Percentiles rank a stretch among this genome's conserved stretches.
Evolutionary conservation across 2,888 invertebrate species (phyloP).

Genomic region (Drosophila anceps): DNA sequence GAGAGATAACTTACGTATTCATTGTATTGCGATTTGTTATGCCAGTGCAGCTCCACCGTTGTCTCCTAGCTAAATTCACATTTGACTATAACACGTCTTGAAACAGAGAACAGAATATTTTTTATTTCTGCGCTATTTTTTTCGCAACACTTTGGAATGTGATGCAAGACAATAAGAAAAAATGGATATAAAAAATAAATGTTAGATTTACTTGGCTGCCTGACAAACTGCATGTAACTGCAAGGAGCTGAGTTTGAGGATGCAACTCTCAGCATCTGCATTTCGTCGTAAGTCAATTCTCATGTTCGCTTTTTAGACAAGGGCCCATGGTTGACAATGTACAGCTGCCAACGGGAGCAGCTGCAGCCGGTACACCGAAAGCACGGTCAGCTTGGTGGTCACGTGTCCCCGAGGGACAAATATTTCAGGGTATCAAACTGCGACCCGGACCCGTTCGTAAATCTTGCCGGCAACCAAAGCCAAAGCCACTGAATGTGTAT

Average conservation of each 20-base stretch:
- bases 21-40: constrained; percentile 30
- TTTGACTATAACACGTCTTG: constrained; percentile 22
- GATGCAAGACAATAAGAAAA: background rate
- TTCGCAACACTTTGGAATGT: background rate
- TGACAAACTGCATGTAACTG: constrained; percentile 36
- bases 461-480: constrained; percentile 46
- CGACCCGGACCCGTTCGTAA: constrained; percentile 42
- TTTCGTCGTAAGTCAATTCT: constrained; percentile 54
- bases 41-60: constrained; percentile 13
- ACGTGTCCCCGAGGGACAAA: constrained; percentile 34
- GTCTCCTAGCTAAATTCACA: constrained; percentile 21
- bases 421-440: constrained; percentile 51
- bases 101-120: constrained; percentile 1
- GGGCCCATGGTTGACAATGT: constrained; percentile 28
- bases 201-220: constrained; percentile 36
- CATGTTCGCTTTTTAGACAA: constrained; percentile 28
- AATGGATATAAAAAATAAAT: constrained; percentile 23
- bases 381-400: constrained; percentile 16
- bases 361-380: background rate
- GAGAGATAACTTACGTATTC: constrained; percentile 18
- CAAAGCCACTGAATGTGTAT: constrained; percentile 58
- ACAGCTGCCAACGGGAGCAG: constrained; percentile 19
- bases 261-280: constrained; percentile 24
- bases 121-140: background rate
- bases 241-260: constrained; percentile 23